phyloP scores from a whole-genome alignment of 2,113 vertebrate species.

The Muntiacus reevesi region DNA sequence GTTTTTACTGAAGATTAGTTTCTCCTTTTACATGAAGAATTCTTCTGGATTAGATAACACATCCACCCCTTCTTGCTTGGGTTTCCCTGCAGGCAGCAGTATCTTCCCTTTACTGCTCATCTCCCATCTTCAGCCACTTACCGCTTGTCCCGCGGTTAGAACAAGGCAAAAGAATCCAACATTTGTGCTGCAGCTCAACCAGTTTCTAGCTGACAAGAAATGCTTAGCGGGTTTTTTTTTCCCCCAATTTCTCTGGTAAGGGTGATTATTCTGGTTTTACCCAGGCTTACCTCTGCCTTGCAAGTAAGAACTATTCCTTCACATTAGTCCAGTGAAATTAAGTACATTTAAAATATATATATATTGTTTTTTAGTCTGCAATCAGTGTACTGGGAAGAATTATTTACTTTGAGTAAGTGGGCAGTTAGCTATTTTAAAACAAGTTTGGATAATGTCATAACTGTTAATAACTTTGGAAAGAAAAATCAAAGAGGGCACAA shows the following conservation, averaged over 20 bases:
- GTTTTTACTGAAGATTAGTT: neutral
- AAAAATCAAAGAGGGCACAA: neutral
- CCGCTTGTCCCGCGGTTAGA: neutral
- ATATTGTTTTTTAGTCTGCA: neutral
- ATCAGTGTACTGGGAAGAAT: neutral
- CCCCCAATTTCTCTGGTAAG: neutral
- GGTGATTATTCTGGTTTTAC: neutral
- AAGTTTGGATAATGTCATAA: neutral
- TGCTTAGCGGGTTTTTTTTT: neutral
- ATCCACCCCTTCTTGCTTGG: neutral
- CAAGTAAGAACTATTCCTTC: neutral
- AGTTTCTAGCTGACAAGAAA: neutral
- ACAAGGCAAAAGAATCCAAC: neutral
- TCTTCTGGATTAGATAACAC: neutral
- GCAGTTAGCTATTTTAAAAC: neutral
- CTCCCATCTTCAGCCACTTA: neutral
- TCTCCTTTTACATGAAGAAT: neutral
- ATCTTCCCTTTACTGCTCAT: neutral
- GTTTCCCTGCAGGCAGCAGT: neutral
- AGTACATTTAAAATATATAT: neutral
- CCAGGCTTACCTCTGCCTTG: neutral
- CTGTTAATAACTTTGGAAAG: neutral
- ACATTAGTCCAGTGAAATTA: neutral
- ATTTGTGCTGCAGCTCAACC: neutral
- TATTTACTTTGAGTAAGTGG: neutral